Percentiles rank a stretch among this genome's conserved stretches.
These are phyloP conservation scores for Gadopsis marmoratus DNA, from an alignment of 2,797 vertebrate species.

Conservation along the genomic window DNA sequence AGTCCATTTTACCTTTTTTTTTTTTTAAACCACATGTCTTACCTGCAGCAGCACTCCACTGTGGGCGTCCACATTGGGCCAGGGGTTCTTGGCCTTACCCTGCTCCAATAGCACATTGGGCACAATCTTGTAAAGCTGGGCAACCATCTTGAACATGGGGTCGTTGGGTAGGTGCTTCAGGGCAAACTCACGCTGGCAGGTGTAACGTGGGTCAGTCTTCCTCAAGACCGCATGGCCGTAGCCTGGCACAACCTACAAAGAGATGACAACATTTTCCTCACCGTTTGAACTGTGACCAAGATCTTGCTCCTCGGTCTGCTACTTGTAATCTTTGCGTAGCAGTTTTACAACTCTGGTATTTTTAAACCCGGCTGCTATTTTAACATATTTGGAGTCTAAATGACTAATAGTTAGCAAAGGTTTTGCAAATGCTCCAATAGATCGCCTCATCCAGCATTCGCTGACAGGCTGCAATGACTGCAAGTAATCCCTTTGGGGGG, in stretches of 20 bases:
- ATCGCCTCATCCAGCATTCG: too few species aligned
- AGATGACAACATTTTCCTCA: not conserved
- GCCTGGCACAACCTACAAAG: conserved; percentile 92
- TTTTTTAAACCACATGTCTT: conserved; percentile 27
- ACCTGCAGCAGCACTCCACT: conserved; percentile 98
- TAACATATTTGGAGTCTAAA: too few species aligned
- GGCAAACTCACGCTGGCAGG: conserved; percentile 96
- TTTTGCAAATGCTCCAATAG: too few species aligned
- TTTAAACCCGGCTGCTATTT: too few species aligned
- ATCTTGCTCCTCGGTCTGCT: not conserved
- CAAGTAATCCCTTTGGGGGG: too few species aligned
- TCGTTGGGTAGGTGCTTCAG: conserved; percentile 97
- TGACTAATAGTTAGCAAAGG: too few species aligned
- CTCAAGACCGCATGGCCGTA: conserved; percentile 96
- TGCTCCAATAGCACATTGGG: conserved; percentile 96
- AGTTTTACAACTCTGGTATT: not conserved
- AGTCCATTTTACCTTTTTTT: too few species aligned
- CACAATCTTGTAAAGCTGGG: conserved; percentile 98
- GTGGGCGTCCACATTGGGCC: conserved; percentile 98
- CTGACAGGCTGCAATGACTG: too few species aligned
- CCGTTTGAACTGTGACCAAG: not conserved
- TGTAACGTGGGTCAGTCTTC: conserved; percentile 96
- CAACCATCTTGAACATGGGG: conserved; percentile 95
- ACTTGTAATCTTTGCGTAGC: not conserved
- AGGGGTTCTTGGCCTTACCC: conserved; percentile 99